Percentiles rank a stretch among this genome's conserved stretches.
Conservation (phyloP, 2,888 invertebrate species). For the Thelaira solivaga region DNA sequence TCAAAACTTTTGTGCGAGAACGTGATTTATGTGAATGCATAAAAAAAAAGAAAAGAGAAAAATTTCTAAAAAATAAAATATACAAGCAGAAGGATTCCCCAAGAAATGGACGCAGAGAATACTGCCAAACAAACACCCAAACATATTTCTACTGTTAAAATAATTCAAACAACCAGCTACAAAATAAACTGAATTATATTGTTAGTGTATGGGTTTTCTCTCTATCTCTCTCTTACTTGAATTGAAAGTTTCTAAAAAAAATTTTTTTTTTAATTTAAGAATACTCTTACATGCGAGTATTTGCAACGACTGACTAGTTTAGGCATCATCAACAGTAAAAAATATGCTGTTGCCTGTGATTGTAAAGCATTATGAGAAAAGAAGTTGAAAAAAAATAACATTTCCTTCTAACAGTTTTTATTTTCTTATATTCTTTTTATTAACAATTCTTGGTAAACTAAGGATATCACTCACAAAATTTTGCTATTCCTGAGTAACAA, state of each 20-base stretch:
- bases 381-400: too few relatives aligned
- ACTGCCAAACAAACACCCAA: not conserved
- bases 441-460: slow-evolving; percentile 56
- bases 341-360: slow-evolving; percentile 16
- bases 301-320: slow-evolving; percentile 17
- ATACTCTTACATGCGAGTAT: too few relatives aligned
- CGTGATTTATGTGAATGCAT: slow-evolving; percentile 74
- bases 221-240: not conserved
- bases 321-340: slow-evolving; percentile 32
- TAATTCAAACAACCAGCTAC: slow-evolving; percentile 17
- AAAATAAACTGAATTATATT: slow-evolving; percentile 51
- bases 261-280: slow-evolving; percentile 32
- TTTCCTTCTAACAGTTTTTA: not conserved
- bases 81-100: slow-evolving; percentile 38
- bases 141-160: slow-evolving; percentile 7
- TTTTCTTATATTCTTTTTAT: slow-evolving; percentile 20
- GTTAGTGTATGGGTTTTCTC: slow-evolving; percentile 16
- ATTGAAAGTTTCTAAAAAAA: slow-evolving; percentile 57
- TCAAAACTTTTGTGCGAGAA: slow-evolving; percentile 75
- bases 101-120: slow-evolving; percentile 49
- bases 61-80: slow-evolving; percentile 32
- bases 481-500: slow-evolving; percentile 46
- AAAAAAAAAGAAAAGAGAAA: slow-evolving; percentile 7
- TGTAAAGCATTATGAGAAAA: slow-evolving; percentile 18
- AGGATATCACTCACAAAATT: slow-evolving; percentile 59